Evolutionary conservation across 2,797 vertebrate genomes (phyloP), one percentile per base, ranked within the genome.

Genomic region (Macropodus opercularis): DNA sequence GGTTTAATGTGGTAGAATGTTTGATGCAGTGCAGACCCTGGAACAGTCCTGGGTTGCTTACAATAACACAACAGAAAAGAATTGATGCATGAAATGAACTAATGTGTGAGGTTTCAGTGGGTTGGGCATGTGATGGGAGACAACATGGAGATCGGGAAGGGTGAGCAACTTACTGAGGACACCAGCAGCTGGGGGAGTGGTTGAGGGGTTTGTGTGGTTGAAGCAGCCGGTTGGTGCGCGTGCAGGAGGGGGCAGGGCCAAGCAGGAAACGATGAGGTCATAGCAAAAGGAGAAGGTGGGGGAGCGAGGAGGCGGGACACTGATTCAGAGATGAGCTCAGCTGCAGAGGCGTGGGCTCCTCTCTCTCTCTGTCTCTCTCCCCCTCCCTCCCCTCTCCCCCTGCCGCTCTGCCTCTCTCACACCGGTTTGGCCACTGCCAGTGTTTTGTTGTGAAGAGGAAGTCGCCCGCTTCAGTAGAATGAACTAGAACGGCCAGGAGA

Each of bases 251-350:
- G 88, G 87, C 41, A 63, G 73, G 35, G 68, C 84, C 61, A 81
- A 81, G 75, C 81, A 79, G 90, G 85, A 91, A 91, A 73, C 70
- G 75, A 87, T 90, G 89, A 88, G 82, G 81, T 91, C 90, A 91
- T 91, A 72, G 74, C 34, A 72, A 82, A 82, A 48, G 53, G 75
- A 58, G 62, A 55, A 51, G 58, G 40, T 23, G 68, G 67, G 63
- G 21, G 54, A 59, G 68, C 8, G 59, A 12, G 75, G 77, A 65
- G 76, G 77, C 69, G 84, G 86, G 81, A 85, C 86, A 85, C 69
- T 77, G 76, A 85, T 88, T 86, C 83, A 83, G 79, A 81, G 88
- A 92, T 92, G 89, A 93, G 89, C 89, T 92, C 89, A 93, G 89
- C 81, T 79, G 80, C 80, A 89, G 77, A 89, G 80, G 88, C 88